A percentile compares a stretch with the other conserved stretches of the same genome.
These are phyloP conservation scores for Mus pahari DNA, from an alignment of 2,113 vertebrate species.

Conservation along the genomic window DNA sequence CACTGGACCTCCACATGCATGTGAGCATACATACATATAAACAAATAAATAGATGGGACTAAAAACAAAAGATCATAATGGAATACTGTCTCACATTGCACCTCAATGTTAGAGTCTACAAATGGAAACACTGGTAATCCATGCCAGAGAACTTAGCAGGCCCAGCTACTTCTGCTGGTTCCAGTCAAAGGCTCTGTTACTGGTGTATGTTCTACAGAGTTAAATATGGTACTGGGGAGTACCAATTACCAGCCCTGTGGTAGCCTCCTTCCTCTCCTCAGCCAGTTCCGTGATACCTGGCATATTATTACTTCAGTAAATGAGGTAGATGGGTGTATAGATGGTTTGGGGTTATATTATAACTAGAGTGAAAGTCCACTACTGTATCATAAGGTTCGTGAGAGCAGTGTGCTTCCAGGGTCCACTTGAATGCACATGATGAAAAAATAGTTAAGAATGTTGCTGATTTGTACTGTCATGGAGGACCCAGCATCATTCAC, in stretches of 20 bases:
- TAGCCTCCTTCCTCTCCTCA: background rate
- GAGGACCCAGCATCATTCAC: background rate
- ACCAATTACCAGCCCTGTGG: background rate
- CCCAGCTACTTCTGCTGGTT: background rate
- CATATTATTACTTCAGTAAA: background rate
- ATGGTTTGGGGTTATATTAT: background rate
- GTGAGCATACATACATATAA: background rate
- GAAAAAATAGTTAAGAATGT: background rate
- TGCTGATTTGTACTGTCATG: constrained; percentile 29
- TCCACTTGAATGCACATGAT: constrained; percentile 24
- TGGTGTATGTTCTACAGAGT: background rate
- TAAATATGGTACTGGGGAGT: background rate
- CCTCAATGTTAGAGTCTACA: background rate
- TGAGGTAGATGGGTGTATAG: too few species aligned
- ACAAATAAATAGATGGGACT: too few species aligned
- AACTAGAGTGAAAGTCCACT: background rate
- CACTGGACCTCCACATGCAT: background rate
- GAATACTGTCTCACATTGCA: background rate
- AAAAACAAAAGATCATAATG: background rate
- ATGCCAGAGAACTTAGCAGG: background rate
- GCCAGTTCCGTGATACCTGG: background rate
- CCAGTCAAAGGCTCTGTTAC: background rate
- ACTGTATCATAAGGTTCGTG: constrained; percentile 1
- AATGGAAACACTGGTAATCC: background rate
- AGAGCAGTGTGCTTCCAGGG: background rate